phyloP scores from a whole-genome alignment of 2,797 vertebrate genomes.

The Sebastes hopkinsi region DNA sequence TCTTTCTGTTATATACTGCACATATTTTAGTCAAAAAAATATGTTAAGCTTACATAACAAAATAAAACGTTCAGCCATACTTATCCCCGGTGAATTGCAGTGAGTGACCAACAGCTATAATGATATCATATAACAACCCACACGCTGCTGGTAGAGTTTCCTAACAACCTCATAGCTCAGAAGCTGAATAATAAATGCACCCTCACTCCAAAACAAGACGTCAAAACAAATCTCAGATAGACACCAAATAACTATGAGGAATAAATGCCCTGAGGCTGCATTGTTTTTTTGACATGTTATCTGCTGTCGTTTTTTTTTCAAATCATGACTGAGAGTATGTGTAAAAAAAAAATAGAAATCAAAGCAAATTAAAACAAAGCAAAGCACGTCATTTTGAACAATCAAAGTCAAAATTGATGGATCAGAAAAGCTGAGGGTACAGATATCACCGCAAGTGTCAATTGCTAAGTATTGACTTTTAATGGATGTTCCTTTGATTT shows the following conservation, averaged over 20 bases:
- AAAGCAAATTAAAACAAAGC: slow-evolving; percentile 7
- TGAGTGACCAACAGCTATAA: slow-evolving; percentile 4
- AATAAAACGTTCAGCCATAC: neutral
- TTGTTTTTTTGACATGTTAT: neutral
- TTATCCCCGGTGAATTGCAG: neutral
- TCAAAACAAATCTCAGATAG: slow-evolving; percentile 14
- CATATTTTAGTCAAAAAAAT: neutral
- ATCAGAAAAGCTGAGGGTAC: slow-evolving; percentile 6
- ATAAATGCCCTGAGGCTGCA: neutral
- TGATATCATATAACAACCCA: slow-evolving; percentile 13
- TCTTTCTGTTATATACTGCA: neutral
- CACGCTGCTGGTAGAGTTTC: slow-evolving; percentile 3
- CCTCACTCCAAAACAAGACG: slow-evolving; percentile 7
- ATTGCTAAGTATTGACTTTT: neutral
- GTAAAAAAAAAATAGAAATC: neutral
- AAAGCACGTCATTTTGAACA: neutral
- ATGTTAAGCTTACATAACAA: neutral
- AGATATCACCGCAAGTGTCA: neutral
- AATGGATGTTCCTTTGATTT: slow-evolving; percentile 17
- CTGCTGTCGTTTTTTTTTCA: neutral
- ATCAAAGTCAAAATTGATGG: neutral
- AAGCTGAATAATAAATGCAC: slow-evolving; percentile 15
- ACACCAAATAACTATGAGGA: slow-evolving; percentile 8
- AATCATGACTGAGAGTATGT: neutral
- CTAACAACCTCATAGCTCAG: slow-evolving; percentile 5